Percentiles rank a stretch among this genome's conserved stretches.
Conservation (phyloP, 2,797 vertebrate genomes). For the Oophaga sylvatica region DNA sequence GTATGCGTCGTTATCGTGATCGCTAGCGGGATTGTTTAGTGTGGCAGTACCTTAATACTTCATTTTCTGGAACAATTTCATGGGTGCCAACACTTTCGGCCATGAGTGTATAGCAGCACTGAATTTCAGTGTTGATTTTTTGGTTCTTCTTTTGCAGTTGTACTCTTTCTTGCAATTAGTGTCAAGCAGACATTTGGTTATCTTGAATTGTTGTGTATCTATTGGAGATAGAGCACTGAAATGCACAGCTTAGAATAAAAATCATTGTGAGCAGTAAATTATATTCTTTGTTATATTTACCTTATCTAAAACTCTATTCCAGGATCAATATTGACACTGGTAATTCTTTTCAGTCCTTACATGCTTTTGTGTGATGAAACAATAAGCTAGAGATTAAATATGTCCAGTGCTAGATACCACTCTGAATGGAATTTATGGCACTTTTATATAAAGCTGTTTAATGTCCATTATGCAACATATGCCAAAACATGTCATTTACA, state of each 20-base stretch:
- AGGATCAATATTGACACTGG: conserved; percentile 44
- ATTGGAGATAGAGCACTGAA: not conserved
- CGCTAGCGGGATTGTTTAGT: too few species aligned
- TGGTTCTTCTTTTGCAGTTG: not conserved
- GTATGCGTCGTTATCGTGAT: too few species aligned
- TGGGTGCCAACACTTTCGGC: too few species aligned
- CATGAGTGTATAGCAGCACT: too few species aligned
- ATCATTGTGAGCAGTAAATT: not conserved
- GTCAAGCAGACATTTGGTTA: not conserved
- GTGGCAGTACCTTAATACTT: too few species aligned
- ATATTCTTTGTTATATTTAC: conserved; percentile 12
- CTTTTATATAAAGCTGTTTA: not conserved
- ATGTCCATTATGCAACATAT: not conserved
- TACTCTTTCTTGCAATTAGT: not conserved
- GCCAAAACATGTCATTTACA: not conserved
- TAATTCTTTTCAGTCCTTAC: conserved; percentile 19
- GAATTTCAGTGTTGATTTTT: too few species aligned
- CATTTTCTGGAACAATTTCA: too few species aligned
- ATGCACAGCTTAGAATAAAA: not conserved
- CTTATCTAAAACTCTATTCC: conserved; percentile 26
- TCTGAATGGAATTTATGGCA: not conserved
- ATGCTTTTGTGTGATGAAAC: conserved; percentile 23
- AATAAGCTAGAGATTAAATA: conserved; percentile 2
- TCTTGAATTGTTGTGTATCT: not conserved
- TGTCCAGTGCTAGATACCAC: not conserved